phyloP scores from a whole-genome alignment of 2,797 vertebrate genomes.

The Xenentodon cancila region DNA sequence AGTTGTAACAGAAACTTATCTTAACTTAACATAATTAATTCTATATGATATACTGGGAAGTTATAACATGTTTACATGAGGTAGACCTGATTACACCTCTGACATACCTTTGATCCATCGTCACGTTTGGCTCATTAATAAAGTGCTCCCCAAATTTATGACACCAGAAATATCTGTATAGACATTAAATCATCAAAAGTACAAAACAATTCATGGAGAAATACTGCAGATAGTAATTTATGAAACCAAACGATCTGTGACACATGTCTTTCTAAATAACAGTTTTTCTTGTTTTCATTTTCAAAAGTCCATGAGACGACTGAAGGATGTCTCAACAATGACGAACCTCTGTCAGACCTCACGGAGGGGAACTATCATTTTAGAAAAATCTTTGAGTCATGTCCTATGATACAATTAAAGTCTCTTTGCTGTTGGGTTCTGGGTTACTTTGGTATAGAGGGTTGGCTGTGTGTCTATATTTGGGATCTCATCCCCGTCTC shows the following conservation, averaged over 20 bases:
- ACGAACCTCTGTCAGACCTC: too few relatives aligned
- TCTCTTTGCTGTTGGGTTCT: background rate
- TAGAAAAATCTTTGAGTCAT: background rate
- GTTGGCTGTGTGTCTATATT: constrained; percentile 10
- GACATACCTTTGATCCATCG: background rate
- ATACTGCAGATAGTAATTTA: background rate
- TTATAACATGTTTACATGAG: constrained; percentile 8
- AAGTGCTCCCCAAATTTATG: background rate
- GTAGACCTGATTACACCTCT: constrained; percentile 24
- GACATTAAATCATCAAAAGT: constrained; percentile 10
- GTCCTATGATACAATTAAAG: constrained; percentile 9
- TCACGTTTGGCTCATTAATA: background rate
- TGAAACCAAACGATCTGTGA: constrained; percentile 1
- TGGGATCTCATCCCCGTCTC: constrained; percentile 8
- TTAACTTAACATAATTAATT: too few relatives aligned
- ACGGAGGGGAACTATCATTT: too few relatives aligned
- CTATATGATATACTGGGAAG: too few relatives aligned
- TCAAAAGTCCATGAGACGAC: too few relatives aligned
- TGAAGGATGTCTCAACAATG: too few relatives aligned
- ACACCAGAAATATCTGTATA: background rate
- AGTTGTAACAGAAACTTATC: too few relatives aligned
- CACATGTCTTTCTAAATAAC: too few relatives aligned
- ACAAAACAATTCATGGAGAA: constrained; percentile 28
- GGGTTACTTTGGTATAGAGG: constrained; percentile 6
- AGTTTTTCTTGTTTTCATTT: too few relatives aligned